These are phyloP conservation scores for Cantharis rustica DNA, from an alignment of 2,888 invertebrate genomes.

Conservation along the genomic window DNA sequence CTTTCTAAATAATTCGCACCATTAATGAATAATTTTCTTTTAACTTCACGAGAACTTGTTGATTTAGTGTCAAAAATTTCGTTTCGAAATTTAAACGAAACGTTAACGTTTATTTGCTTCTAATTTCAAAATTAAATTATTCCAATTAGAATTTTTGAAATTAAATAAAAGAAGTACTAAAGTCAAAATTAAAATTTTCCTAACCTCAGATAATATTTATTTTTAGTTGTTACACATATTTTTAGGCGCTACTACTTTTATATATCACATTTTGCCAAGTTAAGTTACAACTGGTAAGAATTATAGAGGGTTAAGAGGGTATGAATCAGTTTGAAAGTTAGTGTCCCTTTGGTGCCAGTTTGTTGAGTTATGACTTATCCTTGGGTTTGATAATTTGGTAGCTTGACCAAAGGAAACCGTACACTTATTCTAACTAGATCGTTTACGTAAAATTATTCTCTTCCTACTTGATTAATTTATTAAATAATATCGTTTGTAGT, in stretches of 20 bases:
- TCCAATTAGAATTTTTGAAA: too few relatives aligned
- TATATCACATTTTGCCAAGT: slow-evolving; percentile 35
- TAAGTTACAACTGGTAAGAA: slow-evolving; percentile 28
- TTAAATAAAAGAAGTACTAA: neutral
- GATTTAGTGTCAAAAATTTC: neutral
- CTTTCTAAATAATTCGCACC: neutral
- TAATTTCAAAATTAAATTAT: too few relatives aligned
- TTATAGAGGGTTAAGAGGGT: slow-evolving; percentile 29
- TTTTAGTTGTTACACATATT: neutral
- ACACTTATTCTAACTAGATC: slow-evolving; percentile 12
- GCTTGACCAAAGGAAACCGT: slow-evolving; percentile 23
- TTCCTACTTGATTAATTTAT: neutral
- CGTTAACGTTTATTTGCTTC: neutral
- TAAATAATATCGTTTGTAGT: neutral
- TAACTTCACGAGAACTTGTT: neutral
- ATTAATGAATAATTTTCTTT: neutral
- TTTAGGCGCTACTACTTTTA: neutral
- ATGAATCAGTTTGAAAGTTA: slow-evolving; percentile 35
- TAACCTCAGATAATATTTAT: neutral
- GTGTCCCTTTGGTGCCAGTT: slow-evolving; percentile 34
- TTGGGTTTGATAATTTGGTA: slow-evolving; percentile 25
- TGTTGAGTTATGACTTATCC: slow-evolving; percentile 33
- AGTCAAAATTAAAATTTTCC: neutral
- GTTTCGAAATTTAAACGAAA: neutral
- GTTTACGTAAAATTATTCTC: neutral